Conservation (phyloP, 1,140 invertebrate species). For the Polypedilum pembai region DNA sequence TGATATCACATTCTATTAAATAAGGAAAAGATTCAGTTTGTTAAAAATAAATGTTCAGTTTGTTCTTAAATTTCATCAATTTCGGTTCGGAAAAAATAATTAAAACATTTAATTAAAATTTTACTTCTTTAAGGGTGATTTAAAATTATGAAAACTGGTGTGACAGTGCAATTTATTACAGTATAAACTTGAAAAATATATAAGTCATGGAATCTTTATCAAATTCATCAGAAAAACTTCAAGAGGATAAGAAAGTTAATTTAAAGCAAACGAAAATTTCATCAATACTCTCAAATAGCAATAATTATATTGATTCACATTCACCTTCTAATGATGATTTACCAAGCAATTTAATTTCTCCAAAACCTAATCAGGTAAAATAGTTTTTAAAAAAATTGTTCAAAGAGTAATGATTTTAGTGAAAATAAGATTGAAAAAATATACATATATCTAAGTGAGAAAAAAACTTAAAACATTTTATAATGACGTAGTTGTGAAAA, state of each 20-base stretch:
- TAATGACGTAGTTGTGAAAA: no score
- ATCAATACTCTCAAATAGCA: not conserved
- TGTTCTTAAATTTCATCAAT: not conserved
- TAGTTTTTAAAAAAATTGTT: no score
- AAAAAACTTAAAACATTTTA: no score
- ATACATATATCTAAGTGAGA: no score
- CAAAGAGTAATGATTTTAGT: no score
- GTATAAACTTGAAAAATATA: no score
- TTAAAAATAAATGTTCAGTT: not conserved
- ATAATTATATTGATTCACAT: not conserved
- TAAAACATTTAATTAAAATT: not conserved
- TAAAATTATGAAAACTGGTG: not conserved
- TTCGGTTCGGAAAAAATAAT: not conserved
- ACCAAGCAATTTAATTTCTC: not conserved
- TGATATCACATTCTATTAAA: slow-evolving; percentile 23
- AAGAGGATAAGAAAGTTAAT: not conserved
- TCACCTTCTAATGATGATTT: not conserved
- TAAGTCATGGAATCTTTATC: no score
- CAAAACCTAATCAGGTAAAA: slow-evolving; percentile 20
- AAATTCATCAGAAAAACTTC: not conserved
- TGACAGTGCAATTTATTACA: no score
- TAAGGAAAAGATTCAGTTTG: not conserved
- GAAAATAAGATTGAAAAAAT: no score
- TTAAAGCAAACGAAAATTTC: not conserved
- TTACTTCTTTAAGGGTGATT: not conserved